Conservation (phyloP, 2,888 invertebrate species). For the Sarcophaga variegata region DNA sequence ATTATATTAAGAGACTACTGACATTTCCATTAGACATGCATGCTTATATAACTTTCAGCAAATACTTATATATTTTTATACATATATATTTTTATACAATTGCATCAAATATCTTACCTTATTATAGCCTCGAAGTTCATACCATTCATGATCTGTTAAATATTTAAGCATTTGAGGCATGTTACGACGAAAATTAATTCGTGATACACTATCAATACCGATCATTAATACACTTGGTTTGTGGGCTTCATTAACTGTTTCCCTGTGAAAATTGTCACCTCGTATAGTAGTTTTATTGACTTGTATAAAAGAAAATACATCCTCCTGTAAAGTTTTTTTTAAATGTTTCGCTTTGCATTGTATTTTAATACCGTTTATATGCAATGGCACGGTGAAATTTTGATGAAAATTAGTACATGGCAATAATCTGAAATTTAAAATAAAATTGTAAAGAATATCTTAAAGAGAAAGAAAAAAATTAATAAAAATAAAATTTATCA, state of each 20-base stretch:
- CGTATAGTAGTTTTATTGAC: slow-evolving; percentile 74
- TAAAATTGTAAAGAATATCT: not conserved
- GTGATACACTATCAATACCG: slow-evolving; percentile 92
- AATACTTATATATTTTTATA: too few species aligned
- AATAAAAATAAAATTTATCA: too few species aligned
- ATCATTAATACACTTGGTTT: slow-evolving; percentile 87
- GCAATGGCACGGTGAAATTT: slow-evolving; percentile 73
- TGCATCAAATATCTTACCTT: slow-evolving; percentile 81
- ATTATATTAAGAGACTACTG: too few species aligned
- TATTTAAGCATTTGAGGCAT: slow-evolving; percentile 87
- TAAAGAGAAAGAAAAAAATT: too few species aligned
- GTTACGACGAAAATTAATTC: slow-evolving; percentile 88
- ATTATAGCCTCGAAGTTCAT: slow-evolving; percentile 88
- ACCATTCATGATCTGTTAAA: slow-evolving; percentile 84
- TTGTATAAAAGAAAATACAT: slow-evolving; percentile 84
- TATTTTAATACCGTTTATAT: slow-evolving; percentile 74
- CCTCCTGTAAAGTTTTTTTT: slow-evolving; percentile 74
- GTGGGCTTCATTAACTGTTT: slow-evolving; percentile 66
- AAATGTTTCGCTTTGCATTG: slow-evolving; percentile 78
- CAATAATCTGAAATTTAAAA: slow-evolving; percentile 71
- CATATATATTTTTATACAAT: not conserved
- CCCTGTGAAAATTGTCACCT: not conserved
- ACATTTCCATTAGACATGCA: too few species aligned
- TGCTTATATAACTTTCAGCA: too few species aligned
- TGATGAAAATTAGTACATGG: slow-evolving; percentile 74